These are phyloP conservation scores for Labrus mixtus DNA, from an alignment of 2,113 vertebrate genomes.

Conservation along the genomic window DNA sequence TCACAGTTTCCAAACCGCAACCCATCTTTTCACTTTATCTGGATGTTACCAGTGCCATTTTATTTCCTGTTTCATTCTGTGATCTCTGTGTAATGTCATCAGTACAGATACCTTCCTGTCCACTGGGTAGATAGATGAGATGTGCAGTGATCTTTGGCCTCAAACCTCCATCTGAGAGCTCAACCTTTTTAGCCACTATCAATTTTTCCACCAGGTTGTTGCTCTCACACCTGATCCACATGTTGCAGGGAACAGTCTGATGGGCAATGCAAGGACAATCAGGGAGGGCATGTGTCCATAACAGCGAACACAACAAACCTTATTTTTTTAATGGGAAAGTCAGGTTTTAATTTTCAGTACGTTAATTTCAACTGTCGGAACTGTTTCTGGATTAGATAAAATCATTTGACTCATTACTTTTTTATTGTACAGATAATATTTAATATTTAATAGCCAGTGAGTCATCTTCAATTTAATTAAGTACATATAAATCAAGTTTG, in stretches of 20 bases:
- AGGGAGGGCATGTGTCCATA: constrained; percentile 27
- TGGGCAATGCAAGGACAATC: constrained; percentile 24
- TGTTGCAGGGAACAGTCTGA: constrained; percentile 53
- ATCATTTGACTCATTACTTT: no score
- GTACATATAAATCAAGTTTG: no score
- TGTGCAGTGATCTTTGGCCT: constrained; percentile 79
- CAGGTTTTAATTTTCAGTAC: no score
- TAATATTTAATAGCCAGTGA: no score
- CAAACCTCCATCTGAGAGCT: constrained; percentile 61
- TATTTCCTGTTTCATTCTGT: constrained; percentile 48
- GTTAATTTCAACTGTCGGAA: no score
- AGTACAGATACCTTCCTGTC: constrained; percentile 67
- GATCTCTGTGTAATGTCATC: constrained; percentile 66
- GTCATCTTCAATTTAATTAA: no score
- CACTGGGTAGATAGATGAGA: constrained; percentile 75
- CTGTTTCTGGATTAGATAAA: no score
- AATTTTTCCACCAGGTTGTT: constrained; percentile 57
- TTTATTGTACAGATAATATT: no score
- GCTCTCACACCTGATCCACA: constrained; percentile 59
- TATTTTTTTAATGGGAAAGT: no score
- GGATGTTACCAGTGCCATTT: constrained; percentile 30
- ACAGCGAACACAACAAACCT: neutral
- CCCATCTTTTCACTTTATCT: constrained; percentile 20
- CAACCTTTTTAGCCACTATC: constrained; percentile 57
- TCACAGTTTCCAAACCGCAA: neutral